Conservation (phyloP, 2,797 vertebrate species). For the Coendou prehensilis region DNA sequence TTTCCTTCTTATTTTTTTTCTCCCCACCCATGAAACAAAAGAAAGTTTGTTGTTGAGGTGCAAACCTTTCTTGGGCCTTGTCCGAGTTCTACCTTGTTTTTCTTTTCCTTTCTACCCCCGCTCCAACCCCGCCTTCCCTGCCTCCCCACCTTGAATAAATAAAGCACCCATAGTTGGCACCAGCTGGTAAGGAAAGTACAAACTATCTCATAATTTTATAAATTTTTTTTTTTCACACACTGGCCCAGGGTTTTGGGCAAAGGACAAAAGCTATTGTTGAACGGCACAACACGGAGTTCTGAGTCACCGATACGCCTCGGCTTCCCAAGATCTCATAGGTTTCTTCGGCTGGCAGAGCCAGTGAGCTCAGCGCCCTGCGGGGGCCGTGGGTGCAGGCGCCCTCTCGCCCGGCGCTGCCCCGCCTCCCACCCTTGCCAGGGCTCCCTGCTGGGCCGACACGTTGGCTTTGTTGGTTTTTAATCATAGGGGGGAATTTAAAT, state of each 20-base stretch:
- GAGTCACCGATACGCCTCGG: conserved; percentile 87
- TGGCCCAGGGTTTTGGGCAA: conserved; percentile 89
- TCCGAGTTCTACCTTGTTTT: conserved; percentile 91
- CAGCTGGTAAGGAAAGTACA: conserved; percentile 89
- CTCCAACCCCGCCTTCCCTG: conserved; percentile 73
- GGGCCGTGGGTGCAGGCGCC: conserved; percentile 78
- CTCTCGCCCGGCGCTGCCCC: conserved; percentile 71
- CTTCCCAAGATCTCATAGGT: conserved; percentile 79
- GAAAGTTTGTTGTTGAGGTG: conserved; percentile 89
- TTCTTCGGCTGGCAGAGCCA: conserved; percentile 76
- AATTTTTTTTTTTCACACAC: conserved; percentile 85
- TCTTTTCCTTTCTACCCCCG: conserved; percentile 85
- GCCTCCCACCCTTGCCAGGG: conserved; percentile 68
- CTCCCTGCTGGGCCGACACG: conserved; percentile 71
- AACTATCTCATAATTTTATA: conserved; percentile 89
- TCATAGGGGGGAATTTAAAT: conserved; percentile 78
- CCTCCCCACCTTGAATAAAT: conserved; percentile 92
- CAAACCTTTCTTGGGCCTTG: conserved; percentile 89
- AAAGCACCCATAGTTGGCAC: conserved; percentile 89
- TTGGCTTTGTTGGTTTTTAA: conserved; percentile 77
- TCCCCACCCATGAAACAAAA: conserved; percentile 86
- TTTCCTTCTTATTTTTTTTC: conserved; percentile 60
- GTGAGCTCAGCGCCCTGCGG: conserved; percentile 84
- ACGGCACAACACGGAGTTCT: conserved; percentile 86
- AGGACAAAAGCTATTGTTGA: conserved; percentile 90